A percentile compares a stretch with the other conserved stretches of the same genome.
phyloP scores from a whole-genome alignment of 2,797 vertebrate species.

The Neostethus bicornis region DNA sequence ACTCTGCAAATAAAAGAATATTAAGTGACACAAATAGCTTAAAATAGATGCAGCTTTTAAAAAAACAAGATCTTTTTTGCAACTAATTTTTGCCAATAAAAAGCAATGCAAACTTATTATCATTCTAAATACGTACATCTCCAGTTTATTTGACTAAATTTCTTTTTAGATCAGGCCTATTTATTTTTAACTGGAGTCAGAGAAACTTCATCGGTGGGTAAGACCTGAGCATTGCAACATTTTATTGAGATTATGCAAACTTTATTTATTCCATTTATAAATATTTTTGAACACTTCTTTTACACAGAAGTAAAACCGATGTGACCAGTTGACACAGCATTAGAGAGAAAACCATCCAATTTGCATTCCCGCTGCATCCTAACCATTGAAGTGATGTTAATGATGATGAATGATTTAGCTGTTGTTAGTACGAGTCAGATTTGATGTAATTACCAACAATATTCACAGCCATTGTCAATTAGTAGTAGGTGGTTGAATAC shows the following conservation, averaged over 20 bases:
- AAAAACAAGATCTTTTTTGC: too few species aligned
- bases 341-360: slow-evolving; percentile 18
- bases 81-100: background rate
- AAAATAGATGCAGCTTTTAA: background rate
- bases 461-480: background rate
- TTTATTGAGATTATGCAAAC: background rate
- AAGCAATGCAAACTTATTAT: background rate
- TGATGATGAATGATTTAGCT: slow-evolving; percentile 19
- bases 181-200: background rate
- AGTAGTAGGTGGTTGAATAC: background rate
- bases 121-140: background rate
- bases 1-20: background rate
- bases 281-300: too few species aligned
- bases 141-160: background rate
- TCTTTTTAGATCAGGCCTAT: background rate
- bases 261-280: background rate
- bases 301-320: too few species aligned
- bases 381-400: slow-evolving; percentile 27
- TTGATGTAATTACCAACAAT: background rate
- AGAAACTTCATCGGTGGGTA: background rate
- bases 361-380: background rate
- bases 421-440: slow-evolving; percentile 21
- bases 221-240: background rate
- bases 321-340: too few species aligned
- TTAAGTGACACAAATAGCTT: background rate